Percentiles rank a stretch among this genome's conserved stretches.
Evolutionary conservation across 1,140 invertebrate genomes (phyloP).

Genomic region (Bombyx mandarina): DNA sequence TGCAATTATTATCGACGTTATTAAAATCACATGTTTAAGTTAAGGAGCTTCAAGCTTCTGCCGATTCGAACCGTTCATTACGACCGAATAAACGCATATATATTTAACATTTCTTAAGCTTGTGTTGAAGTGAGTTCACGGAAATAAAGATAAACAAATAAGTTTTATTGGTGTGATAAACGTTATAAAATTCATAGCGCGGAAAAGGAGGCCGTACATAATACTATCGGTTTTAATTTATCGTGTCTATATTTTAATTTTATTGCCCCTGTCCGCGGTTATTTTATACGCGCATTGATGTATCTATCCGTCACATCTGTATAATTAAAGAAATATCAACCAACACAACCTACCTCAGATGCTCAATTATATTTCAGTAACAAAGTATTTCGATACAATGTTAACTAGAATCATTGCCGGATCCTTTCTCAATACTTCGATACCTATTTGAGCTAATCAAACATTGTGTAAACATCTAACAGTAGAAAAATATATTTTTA

Average conservation of each 20-base stretch:
- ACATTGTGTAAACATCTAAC: conserved; percentile 24
- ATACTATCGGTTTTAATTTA: conserved; percentile 7
- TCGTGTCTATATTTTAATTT: conserved; percentile 9
- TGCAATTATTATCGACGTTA: not conserved
- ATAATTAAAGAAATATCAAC: not conserved
- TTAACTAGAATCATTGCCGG: not conserved
- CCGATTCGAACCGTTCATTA: not conserved
- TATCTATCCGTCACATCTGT: conserved; percentile 1
- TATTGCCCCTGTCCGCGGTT: conserved; percentile 3
- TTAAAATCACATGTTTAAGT: not conserved
- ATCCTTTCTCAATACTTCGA: not conserved
- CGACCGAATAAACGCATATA: no score
- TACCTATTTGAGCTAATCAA: conserved; percentile 8
- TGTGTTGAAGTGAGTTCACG: no score
- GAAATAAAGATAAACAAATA: conserved; percentile 4
- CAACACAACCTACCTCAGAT: not conserved
- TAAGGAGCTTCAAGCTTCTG: not conserved
- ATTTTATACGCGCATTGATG: conserved; percentile 3
- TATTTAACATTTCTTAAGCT: no score
- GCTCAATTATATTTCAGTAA: not conserved
- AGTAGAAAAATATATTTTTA: conserved; percentile 43
- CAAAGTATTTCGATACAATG: not conserved
- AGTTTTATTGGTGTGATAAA: conserved; percentile 10
- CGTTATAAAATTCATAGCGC: conserved; percentile 6
- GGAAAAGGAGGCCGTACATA: conserved; percentile 7